phyloP scores from a whole-genome alignment of 2,888 invertebrate genomes.

The Oxyteleia sp. region DNA sequence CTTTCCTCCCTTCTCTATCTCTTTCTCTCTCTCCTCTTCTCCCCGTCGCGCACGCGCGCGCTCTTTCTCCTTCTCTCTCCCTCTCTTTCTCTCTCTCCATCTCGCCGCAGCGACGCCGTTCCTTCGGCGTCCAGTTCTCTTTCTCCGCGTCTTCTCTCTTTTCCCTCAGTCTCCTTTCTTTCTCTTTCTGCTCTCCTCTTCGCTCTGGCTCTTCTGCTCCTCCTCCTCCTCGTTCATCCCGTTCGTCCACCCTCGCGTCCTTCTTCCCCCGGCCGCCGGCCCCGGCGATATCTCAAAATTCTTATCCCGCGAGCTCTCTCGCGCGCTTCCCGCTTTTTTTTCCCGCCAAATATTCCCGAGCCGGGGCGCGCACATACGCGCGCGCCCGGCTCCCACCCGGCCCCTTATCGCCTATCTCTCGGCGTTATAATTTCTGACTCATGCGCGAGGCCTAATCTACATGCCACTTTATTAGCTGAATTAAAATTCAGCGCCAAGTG shows the following conservation, averaged over 20 bases:
- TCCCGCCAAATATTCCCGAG: slow-evolving; percentile 53
- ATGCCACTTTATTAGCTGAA: neutral
- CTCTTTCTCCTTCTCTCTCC: neutral
- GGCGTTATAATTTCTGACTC: slow-evolving; percentile 1
- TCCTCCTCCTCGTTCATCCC: slow-evolving; percentile 77
- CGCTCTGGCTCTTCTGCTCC: too few species aligned
- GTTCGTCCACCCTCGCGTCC: slow-evolving; percentile 69
- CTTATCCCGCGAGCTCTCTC: neutral
- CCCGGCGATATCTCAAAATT: neutral
- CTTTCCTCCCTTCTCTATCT: slow-evolving; percentile 5
- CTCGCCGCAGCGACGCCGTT: slow-evolving; percentile 28
- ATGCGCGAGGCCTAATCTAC: neutral
- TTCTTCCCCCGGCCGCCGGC: slow-evolving; percentile 37
- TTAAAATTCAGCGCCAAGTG: slow-evolving; percentile 6
- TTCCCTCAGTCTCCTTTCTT: slow-evolving; percentile 40
- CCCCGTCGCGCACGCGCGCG: neutral
- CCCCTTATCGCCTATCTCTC: neutral
- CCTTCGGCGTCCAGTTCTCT: slow-evolving; percentile 28
- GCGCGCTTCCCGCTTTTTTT: slow-evolving; percentile 65
- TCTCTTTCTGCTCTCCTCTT: too few species aligned
- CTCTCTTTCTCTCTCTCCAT: too few species aligned
- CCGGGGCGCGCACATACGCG: neutral
- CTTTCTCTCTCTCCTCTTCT: slow-evolving; percentile 1
- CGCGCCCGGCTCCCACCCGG: neutral
- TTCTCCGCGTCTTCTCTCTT: slow-evolving; percentile 40